phyloP scores from a whole-genome alignment of 2,797 vertebrate species.

The Sylvilagus floridanus region DNA sequence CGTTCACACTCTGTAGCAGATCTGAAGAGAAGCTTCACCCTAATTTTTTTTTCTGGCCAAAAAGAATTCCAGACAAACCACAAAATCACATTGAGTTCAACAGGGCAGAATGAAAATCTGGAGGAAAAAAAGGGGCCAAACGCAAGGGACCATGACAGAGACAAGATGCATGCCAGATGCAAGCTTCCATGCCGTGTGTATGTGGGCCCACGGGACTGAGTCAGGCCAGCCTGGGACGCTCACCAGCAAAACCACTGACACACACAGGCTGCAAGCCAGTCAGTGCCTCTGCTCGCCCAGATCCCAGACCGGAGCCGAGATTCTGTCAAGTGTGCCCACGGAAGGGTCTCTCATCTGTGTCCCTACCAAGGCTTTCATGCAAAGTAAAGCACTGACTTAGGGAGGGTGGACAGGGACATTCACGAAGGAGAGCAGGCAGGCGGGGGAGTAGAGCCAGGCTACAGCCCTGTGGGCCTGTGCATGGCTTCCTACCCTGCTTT shows the following conservation, averaged over 20 bases:
- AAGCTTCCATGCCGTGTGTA: neutral
- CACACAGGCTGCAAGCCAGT: neutral
- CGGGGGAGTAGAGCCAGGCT: neutral
- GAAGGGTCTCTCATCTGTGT: neutral
- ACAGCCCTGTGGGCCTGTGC: neutral
- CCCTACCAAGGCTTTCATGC: neutral
- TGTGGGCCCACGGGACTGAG: neutral
- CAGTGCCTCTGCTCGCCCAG: neutral
- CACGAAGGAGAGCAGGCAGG: neutral
- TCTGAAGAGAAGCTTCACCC: neutral
- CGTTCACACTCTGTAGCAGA: fast-evolving
- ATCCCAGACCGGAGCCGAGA: neutral
- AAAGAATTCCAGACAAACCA: neutral
- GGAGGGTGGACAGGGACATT: fast-evolving
- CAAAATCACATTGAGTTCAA: neutral
- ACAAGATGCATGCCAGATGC: neutral
- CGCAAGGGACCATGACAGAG: neutral
- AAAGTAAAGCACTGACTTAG: fast-evolving
- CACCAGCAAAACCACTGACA: fast-evolving
- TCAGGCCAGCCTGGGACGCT: neutral
- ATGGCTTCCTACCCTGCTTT: neutral
- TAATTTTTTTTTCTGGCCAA: neutral
- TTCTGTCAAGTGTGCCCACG: neutral
- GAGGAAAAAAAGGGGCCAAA: neutral
- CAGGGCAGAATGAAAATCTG: neutral